Conservation (phyloP, 1,140 invertebrate species). For the Caenorhabditis remanei region DNA sequence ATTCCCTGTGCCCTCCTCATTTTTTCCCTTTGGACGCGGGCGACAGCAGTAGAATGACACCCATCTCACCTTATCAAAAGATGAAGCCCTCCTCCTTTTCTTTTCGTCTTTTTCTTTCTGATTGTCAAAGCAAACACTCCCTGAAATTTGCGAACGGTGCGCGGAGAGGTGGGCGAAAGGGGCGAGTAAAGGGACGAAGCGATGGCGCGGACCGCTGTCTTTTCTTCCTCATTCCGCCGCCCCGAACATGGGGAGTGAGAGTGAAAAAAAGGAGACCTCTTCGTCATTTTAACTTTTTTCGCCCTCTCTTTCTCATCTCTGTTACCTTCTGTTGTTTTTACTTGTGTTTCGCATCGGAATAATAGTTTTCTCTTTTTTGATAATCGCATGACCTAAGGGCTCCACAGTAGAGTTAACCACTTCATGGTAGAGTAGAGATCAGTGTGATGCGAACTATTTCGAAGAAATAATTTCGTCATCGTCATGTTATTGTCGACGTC, state of each 20-base stretch:
- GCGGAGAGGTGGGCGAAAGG: not conserved
- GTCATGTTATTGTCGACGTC: no score
- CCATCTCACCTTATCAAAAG: not conserved
- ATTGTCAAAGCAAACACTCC: not conserved
- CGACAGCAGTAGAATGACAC: not conserved
- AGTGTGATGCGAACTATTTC: no score
- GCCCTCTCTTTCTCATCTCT: not conserved
- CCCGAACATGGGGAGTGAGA: not conserved
- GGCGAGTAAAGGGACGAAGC: not conserved
- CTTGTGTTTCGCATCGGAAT: no score
- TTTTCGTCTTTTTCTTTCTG: not conserved
- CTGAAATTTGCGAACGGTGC: not conserved
- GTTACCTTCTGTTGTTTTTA: not conserved
- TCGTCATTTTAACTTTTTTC: constrained; percentile 48
- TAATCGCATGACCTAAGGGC: not conserved
- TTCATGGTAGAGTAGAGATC: not conserved
- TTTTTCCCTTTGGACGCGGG: not conserved
- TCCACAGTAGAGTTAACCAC: no score
- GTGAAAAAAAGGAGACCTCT: not conserved
- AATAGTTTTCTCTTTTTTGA: not conserved
- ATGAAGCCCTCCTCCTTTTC: not conserved
- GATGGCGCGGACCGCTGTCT: not conserved
- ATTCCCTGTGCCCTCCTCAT: not conserved
- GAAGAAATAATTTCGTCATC: no score
- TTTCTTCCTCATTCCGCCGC: not conserved